These are phyloP conservation scores for Solen grandis DNA, from an alignment of 1,140 invertebrate genomes.

Conservation along the genomic window DNA sequence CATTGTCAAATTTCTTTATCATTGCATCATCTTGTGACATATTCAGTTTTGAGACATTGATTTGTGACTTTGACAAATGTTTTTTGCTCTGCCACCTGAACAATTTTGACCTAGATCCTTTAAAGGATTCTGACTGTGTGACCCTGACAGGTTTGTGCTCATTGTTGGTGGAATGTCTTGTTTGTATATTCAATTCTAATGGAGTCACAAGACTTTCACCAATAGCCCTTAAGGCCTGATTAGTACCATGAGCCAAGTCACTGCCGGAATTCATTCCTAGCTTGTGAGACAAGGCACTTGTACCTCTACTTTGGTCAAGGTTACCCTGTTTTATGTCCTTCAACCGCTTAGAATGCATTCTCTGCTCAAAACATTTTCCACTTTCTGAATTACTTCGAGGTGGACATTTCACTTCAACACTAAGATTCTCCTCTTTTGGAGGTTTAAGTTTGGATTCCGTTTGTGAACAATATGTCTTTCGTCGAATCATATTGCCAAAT, in stretches of 20 bases:
- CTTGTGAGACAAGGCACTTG: background rate
- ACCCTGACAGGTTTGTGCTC: constrained; percentile 60
- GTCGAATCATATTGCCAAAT: constrained; percentile 79
- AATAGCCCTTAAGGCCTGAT: constrained; percentile 74
- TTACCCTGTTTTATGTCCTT: background rate
- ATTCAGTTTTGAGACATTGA: constrained; percentile 63
- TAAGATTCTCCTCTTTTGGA: constrained; percentile 63
- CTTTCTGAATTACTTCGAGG: constrained; percentile 64
- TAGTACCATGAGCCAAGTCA: constrained; percentile 69
- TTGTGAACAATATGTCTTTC: constrained; percentile 68
- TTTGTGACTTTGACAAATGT: constrained; percentile 75
- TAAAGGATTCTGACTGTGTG: constrained; percentile 39
- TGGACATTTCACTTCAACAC: constrained; percentile 70
- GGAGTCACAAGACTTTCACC: constrained; percentile 78
- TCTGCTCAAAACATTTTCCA: constrained; percentile 34
- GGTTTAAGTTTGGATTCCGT: constrained; percentile 73
- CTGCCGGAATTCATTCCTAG: background rate
- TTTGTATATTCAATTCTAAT: constrained; percentile 70
- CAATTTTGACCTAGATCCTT: constrained; percentile 58
- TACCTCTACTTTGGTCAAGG: background rate
- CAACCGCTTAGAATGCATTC: background rate
- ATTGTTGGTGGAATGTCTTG: constrained; percentile 42
- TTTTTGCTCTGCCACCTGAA: constrained; percentile 77
- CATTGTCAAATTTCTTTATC: constrained; percentile 47
- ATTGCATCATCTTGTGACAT: constrained; percentile 42